These are phyloP conservation scores for Leucozona laternaria DNA, from an alignment of 2,888 invertebrate genomes.

Conservation along the genomic window DNA sequence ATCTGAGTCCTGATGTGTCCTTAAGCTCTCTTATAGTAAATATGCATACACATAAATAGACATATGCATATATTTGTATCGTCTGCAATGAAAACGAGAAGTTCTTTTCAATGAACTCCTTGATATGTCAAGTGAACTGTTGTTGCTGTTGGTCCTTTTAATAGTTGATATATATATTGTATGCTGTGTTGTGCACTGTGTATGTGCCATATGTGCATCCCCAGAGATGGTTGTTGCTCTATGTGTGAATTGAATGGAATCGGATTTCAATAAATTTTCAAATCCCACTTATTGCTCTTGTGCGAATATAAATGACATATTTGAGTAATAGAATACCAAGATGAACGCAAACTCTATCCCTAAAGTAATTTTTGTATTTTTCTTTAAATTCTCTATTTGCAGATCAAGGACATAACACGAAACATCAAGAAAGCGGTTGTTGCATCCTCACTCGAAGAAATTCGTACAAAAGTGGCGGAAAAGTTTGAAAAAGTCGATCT, in stretches of 20 bases:
- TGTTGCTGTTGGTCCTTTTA: conserved; percentile 47
- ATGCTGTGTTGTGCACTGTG: neutral
- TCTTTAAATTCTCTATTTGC: conserved; percentile 59
- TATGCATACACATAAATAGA: neutral
- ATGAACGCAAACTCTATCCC: neutral
- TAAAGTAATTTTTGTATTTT: conserved; percentile 42
- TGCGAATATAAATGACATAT: conserved; percentile 39
- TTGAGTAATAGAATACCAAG: conserved; percentile 33
- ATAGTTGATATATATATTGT: conserved; percentile 1
- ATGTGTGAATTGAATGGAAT: conserved; percentile 47
- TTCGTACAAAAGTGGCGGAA: conserved; percentile 90
- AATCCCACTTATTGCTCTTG: conserved; percentile 38
- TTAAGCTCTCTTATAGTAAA: conserved; percentile 10
- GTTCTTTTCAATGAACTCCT: conserved; percentile 68
- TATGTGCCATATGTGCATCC: neutral
- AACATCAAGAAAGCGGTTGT: conserved; percentile 93
- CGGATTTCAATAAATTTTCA: conserved; percentile 61
- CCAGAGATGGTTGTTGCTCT: conserved; percentile 30
- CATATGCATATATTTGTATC: neutral
- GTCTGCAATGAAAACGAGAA: conserved; percentile 58
- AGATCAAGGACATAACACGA: conserved; percentile 88
- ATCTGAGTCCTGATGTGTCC: conserved; percentile 19
- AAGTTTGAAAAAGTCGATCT: conserved; percentile 88
- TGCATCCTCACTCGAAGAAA: conserved; percentile 90
- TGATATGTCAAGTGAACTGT: conserved; percentile 70